These are phyloP conservation scores for Drosophila niveifrons DNA, from an alignment of 2,888 invertebrate species.

Conservation along the genomic window DNA sequence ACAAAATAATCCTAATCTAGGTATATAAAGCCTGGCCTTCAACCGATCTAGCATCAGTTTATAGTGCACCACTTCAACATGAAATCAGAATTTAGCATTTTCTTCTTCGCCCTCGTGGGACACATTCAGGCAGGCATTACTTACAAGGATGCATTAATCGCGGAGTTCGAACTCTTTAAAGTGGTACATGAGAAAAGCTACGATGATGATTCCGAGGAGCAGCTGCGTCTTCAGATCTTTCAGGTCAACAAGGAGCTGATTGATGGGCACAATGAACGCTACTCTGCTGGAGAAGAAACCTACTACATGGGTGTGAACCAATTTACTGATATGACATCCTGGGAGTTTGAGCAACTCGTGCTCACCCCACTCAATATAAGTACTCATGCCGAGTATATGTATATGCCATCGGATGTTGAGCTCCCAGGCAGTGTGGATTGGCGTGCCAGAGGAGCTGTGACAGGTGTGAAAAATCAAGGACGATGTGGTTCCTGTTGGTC, in stretches of 20 bases:
- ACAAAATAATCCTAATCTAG: not conserved
- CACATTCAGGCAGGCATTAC: constrained; percentile 4
- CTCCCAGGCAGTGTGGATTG: constrained; percentile 92
- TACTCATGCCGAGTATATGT: constrained; percentile 58
- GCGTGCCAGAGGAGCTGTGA: constrained; percentile 93
- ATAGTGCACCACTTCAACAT: constrained; percentile 3
- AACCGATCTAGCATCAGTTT: not conserved
- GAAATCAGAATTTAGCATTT: constrained; percentile 7
- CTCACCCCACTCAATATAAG: constrained; percentile 57
- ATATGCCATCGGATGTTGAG: constrained; percentile 87
- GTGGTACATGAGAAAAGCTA: constrained; percentile 88
- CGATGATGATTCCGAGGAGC: constrained; percentile 90
- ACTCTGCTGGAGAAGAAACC: constrained; percentile 88
- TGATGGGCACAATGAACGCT: constrained; percentile 92
- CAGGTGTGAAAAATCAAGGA: constrained; percentile 95
- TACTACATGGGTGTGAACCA: constrained; percentile 91
- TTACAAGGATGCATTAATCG: constrained; percentile 1
- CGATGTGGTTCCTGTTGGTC: constrained; percentile 96
- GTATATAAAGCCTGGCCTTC: constrained; percentile 3
- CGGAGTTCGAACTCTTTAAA: constrained; percentile 12
- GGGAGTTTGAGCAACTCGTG: constrained; percentile 88
- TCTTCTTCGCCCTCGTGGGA: not conserved
- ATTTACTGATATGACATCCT: constrained; percentile 91
- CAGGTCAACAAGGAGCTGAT: constrained; percentile 94
- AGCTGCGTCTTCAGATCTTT: constrained; percentile 94